Conservation (phyloP, 1,140 invertebrate genomes). For the Drosophila mayri region DNA sequence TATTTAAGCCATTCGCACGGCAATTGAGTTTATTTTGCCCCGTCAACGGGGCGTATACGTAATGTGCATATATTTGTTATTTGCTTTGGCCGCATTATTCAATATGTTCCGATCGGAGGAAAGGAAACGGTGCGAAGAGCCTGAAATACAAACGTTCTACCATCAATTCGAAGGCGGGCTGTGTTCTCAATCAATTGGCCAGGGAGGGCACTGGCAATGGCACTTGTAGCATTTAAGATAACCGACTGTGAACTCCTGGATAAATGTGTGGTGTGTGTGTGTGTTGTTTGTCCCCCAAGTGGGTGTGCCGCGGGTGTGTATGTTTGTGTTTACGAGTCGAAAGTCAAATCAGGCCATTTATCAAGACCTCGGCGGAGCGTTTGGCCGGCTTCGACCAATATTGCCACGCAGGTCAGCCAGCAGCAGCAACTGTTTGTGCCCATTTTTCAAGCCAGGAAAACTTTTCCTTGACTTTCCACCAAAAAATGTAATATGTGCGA, state of each 20-base stretch:
- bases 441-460: constrained; percentile 60
- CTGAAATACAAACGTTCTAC: constrained; percentile 33
- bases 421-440: constrained; percentile 40
- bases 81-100: constrained; percentile 59
- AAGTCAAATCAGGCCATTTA: constrained; percentile 68
- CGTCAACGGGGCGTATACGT: constrained; percentile 52
- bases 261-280: constrained; percentile 1
- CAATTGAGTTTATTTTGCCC: constrained; percentile 39
- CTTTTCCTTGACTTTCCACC: constrained; percentile 2
- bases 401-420: constrained; percentile 39
- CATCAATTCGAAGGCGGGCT: constrained; percentile 46
- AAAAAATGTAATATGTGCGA: constrained; percentile 3
- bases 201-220: constrained; percentile 9
- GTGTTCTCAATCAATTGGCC: constrained; percentile 38
- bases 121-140: constrained; percentile 27
- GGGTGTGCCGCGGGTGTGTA: constrained; percentile 10
- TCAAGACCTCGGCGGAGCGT: constrained; percentile 43
- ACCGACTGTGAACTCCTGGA: constrained; percentile 25
- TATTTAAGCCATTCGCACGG: constrained; percentile 42
- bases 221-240: constrained; percentile 69
- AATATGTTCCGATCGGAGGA: constrained; percentile 38
- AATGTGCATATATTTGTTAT: constrained; percentile 34
- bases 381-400: constrained; percentile 41
- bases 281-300: constrained; percentile 16
- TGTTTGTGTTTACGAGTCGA: constrained; percentile 43